A percentile compares a stretch with the other conserved stretches of the same genome.
phyloP scores from a whole-genome alignment of 2,797 vertebrate genomes.

The Oceanodroma leucorhoa region DNA sequence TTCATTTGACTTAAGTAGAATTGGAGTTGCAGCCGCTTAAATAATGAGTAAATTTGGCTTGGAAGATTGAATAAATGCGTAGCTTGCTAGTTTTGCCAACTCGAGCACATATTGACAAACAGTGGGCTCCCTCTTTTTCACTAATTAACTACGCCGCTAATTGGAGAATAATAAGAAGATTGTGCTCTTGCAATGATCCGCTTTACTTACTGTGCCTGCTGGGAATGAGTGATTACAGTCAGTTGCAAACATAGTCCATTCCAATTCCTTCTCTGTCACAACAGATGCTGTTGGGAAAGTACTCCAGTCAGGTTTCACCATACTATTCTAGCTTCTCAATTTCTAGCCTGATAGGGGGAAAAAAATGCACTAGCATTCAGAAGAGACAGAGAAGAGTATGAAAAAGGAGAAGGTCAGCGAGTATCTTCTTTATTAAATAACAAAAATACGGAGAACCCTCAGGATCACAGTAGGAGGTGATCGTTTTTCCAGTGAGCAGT shows the following conservation, averaged over 20 bases:
- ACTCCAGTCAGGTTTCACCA: background rate
- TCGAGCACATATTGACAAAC: conserved; percentile 65
- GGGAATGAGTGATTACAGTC: conserved; percentile 47
- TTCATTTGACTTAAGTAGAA: background rate
- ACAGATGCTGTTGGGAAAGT: conserved; percentile 5
- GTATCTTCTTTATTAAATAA: background rate
- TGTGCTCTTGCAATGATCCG: conserved; percentile 27
- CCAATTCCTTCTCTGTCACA: conserved; percentile 21
- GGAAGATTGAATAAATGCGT: conserved; percentile 33
- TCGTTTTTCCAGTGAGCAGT: background rate
- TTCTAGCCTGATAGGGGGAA: background rate
- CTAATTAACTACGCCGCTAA: conserved; percentile 58
- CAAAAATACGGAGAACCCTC: background rate
- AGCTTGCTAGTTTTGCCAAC: conserved; percentile 60
- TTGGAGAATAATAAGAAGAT: conserved; percentile 51
- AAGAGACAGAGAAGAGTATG: background rate
- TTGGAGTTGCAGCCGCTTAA: conserved; percentile 30
- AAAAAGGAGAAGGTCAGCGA: background rate
- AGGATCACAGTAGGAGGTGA: background rate
- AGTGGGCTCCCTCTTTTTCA: conserved; percentile 37
- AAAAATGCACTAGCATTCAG: background rate
- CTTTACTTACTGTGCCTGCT: conserved; percentile 51
- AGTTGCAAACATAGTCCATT: conserved; percentile 5
- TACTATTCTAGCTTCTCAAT: background rate
- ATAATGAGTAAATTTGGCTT: conserved; percentile 47